Percentiles rank a stretch among this genome's conserved stretches.
phyloP scores from a whole-genome alignment of 1,140 invertebrate species.

The Eubasilissa regina region DNA sequence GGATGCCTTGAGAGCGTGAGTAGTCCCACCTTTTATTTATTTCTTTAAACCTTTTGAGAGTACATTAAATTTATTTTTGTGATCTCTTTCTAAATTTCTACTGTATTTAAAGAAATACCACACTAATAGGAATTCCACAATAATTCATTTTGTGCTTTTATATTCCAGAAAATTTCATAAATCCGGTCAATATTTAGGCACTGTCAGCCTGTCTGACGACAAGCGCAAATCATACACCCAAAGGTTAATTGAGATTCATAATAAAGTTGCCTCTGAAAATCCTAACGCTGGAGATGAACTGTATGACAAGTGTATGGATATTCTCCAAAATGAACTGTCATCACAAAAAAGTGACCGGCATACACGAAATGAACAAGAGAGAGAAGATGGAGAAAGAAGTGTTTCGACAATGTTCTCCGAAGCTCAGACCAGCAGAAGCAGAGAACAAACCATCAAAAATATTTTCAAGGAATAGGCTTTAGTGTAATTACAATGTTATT shows the following conservation, averaged over 20 bases:
- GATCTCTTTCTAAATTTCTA: neutral
- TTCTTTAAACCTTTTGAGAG: too few relatives aligned
- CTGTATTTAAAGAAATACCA: neutral
- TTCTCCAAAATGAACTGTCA: slow-evolving; percentile 59
- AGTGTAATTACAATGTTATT: slow-evolving; percentile 1
- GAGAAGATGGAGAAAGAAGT: slow-evolving; percentile 22
- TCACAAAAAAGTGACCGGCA: slow-evolving; percentile 16
- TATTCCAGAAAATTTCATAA: slow-evolving; percentile 77
- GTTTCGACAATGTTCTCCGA: slow-evolving; percentile 63
- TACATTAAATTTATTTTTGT: neutral
- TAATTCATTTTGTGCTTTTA: slow-evolving; percentile 23
- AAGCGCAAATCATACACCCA: slow-evolving; percentile 72
- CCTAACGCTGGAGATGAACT: slow-evolving; percentile 70
- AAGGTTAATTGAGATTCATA: slow-evolving; percentile 75
- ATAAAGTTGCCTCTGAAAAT: slow-evolving; percentile 71
- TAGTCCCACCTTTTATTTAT: slow-evolving; percentile 44
- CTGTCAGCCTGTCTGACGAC: slow-evolving; percentile 70
- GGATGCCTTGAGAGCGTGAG: slow-evolving; percentile 89
- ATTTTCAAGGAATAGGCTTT: slow-evolving; percentile 65
- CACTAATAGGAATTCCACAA: too few relatives aligned
- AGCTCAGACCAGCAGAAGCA: slow-evolving; percentile 47
- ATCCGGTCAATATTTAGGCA: slow-evolving; percentile 70
- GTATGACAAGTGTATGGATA: slow-evolving; percentile 63
- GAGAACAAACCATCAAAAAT: slow-evolving; percentile 62
- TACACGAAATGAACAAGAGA: too few relatives aligned